phyloP scores from a whole-genome alignment of 2,888 invertebrate genomes.

The Phlogophora meticulosa region DNA sequence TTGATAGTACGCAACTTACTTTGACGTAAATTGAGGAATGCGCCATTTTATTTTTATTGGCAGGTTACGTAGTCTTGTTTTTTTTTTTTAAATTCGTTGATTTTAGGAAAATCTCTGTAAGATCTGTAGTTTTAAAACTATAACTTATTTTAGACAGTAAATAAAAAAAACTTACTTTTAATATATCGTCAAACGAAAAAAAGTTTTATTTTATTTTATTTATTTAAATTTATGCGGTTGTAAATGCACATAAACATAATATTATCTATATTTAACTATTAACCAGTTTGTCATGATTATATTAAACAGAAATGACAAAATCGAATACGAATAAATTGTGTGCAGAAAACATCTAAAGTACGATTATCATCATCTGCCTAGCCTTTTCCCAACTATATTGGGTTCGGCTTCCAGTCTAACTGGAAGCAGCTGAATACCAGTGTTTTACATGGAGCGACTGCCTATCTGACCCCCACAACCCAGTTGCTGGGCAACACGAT shows the following conservation, averaged over 20 bases:
- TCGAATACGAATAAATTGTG: no score
- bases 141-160: slow-evolving; percentile 44
- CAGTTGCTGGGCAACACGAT: no score
- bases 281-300: no score
- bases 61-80: slow-evolving; percentile 13
- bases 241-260: no score
- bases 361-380: no score
- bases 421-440: no score
- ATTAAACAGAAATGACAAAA: no score
- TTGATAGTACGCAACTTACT: slow-evolving; percentile 2
- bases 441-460: no score
- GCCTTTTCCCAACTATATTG: no score
- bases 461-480: no score
- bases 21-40: slow-evolving; percentile 58
- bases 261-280: no score
- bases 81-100: slow-evolving; percentile 15
- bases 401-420: no score
- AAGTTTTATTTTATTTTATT: background rate
- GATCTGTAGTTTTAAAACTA: slow-evolving; percentile 35
- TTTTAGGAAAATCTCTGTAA: slow-evolving; percentile 24
- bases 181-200: slow-evolving; percentile 42
- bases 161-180: background rate
- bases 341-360: background rate
- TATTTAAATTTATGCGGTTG: background rate
- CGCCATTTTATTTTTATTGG: slow-evolving; percentile 41